Evolutionary conservation across 2,797 vertebrate species (phyloP).

Genomic region (Podarcis lilfordi): DNA sequence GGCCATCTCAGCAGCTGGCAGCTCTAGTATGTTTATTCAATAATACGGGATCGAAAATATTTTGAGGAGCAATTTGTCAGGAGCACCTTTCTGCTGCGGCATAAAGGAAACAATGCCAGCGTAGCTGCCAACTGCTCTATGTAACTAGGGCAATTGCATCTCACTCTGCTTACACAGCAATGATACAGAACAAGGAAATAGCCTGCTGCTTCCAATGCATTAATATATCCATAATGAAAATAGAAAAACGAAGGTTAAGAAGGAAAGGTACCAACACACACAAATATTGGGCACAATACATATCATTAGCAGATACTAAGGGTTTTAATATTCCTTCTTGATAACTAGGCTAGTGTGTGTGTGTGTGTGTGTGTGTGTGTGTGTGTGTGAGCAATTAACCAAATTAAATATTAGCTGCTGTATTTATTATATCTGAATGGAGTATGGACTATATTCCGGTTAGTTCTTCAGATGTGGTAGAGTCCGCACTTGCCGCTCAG

Average conservation of each 20-base stretch:
- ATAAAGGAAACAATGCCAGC: not conserved
- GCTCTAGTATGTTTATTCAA: not conserved
- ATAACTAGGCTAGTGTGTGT: not conserved
- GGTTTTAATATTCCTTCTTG: not conserved
- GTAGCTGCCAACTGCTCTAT: conserved; percentile 9
- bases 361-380: not conserved
- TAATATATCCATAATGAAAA: conserved; percentile 30
- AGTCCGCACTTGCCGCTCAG: not conserved
- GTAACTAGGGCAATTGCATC: conserved; percentile 32
- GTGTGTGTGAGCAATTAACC: not conserved
- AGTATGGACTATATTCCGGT: too few relatives aligned
- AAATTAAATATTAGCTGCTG: not conserved
- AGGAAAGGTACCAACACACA: not conserved
- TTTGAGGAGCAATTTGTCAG: conserved; percentile 22
- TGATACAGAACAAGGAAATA: not conserved
- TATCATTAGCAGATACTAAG: not conserved
- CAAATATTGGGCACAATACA: not conserved
- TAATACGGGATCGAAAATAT: conserved; percentile 17
- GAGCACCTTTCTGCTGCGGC: not conserved
- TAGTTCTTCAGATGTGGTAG: not conserved
- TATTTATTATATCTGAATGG: not conserved
- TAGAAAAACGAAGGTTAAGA: conserved; percentile 10
- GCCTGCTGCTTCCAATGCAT: not conserved
- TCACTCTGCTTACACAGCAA: conserved; percentile 37
- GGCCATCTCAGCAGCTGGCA: not conserved